Evolutionary conservation across 2,113 vertebrate genomes (phyloP).

Genomic region (Salvelinus alpinus): DNA sequence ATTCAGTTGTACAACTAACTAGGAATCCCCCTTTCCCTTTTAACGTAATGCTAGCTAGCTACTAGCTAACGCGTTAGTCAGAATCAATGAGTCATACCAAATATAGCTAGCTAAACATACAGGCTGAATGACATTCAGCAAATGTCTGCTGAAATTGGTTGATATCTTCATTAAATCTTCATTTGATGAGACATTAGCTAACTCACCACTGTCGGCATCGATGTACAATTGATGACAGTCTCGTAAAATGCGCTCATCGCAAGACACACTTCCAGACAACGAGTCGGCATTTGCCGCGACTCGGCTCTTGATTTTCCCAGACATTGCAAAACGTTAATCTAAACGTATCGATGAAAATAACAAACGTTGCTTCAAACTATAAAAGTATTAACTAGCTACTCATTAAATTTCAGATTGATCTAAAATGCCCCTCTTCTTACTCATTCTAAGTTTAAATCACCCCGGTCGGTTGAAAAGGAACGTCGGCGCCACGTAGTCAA

Average conservation of each 20-base stretch:
- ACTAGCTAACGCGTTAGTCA: too few relatives aligned
- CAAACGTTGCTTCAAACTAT: not conserved
- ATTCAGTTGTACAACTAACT: too few relatives aligned
- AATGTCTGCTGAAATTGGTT: too few relatives aligned
- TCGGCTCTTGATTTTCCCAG: constrained; percentile 75
- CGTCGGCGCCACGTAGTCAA: constrained; percentile 63
- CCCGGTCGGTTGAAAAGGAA: constrained; percentile 62
- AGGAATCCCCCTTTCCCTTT: too few relatives aligned
- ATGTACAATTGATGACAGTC: constrained; percentile 70
- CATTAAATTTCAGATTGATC: not conserved
- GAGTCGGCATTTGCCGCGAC: constrained; percentile 73
- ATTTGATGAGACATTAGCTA: not conserved
- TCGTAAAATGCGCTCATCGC: constrained; percentile 77
- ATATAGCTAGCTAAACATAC: too few relatives aligned
- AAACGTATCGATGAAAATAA: not conserved
- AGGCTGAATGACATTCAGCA: too few relatives aligned
- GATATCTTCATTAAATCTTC: too few relatives aligned
- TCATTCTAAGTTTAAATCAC: constrained; percentile 65
- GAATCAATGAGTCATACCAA: too few relatives aligned
- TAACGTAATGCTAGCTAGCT: too few relatives aligned
- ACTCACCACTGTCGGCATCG: constrained; percentile 74
- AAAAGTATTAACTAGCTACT: not conserved
- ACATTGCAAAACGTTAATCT: constrained; percentile 57
- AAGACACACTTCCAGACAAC: constrained; percentile 65
- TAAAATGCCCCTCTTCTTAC: constrained; percentile 5